Base-by-base conservation (phyloP, 2,888 invertebrate species). In the Dione juno region DNA sequence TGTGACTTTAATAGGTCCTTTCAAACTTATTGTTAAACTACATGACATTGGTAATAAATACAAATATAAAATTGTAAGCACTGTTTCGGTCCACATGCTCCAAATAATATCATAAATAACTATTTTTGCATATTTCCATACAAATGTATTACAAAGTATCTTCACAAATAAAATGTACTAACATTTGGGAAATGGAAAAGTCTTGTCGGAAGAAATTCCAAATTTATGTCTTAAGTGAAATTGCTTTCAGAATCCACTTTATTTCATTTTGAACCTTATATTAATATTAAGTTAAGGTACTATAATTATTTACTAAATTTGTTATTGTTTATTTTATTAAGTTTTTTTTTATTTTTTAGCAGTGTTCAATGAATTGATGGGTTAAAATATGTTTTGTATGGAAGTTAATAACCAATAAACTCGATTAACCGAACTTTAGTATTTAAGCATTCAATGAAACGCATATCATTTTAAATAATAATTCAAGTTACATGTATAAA, bases 181-280 rank as follows among this genome's bases (percentile, higher is more conserved):
- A 48, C 65, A 58, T 65, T 69, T 58, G 58, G 41, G 50, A 52
- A 69, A 66, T 58, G 59, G 66, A 50, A 53, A 69, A 66, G 50
- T 58, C 66, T 28, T 50, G 66, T 66, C 50, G 57, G 65, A 53
- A 43, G 43, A 58, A 69, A 61, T 66, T 69, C 41, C 58, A 69
- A 69, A 64, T 69, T 69, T 69, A 69, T 69, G 58, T 69, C 58
- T 65, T 41, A 53, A 65, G 40, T 40, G 50, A 65, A 65, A 65
- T 52, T 65, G 65, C 40, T 41, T 65, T 65, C 41, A 21, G 52
- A 53, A 65, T 41, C 21, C 19, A 40, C 52, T 65, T 65, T 53
- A 54, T 66, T 66, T 66, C 43, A 7, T 66, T 43, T 16, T n/a
- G 43, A 16, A 54, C 40, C 28, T 45, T 66, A 54, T 14, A 45